Evolutionary conservation across 2,113 vertebrate genomes (phyloP).

Genomic region (Megaptera novaeangliae): DNA sequence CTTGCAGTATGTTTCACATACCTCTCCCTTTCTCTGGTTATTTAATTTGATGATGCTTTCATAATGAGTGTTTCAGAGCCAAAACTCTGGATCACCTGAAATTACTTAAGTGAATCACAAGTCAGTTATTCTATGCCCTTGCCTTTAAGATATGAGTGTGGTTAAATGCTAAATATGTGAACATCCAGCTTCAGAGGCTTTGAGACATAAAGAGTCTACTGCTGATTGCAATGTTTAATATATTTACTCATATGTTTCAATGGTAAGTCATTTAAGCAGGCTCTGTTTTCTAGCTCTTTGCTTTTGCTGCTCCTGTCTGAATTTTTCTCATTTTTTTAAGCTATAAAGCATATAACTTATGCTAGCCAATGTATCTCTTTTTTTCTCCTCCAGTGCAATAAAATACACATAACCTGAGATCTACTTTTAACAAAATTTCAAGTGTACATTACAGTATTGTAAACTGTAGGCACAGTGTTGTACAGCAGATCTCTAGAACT

Average conservation of each 20-base stretch:
- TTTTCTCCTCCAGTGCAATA: not conserved
- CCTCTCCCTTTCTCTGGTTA: not conserved
- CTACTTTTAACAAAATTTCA: not conserved
- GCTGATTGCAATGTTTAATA: not conserved
- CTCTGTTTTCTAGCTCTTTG: conserved; percentile 17
- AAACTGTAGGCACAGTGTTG: not conserved
- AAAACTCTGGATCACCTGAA: not conserved
- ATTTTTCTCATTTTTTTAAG: conserved; percentile 17
- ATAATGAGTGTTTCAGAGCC: conserved; percentile 12
- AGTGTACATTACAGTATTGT: not conserved
- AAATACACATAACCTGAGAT: not conserved
- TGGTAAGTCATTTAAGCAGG: not conserved
- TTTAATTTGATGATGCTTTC: conserved; percentile 24
- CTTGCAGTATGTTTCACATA: not conserved
- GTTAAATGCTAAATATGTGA: conserved; percentile 26
- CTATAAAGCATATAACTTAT: conserved; percentile 34
- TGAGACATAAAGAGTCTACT: not conserved
- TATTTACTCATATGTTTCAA: not conserved
- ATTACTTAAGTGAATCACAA: conserved; percentile 19
- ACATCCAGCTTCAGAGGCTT: not conserved
- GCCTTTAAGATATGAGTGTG: conserved; percentile 20
- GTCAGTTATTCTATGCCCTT: not conserved
- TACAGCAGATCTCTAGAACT: not conserved
- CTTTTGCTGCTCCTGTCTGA: not conserved
- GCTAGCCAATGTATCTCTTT: not conserved